Evolutionary conservation across 2,797 vertebrate species (phyloP).

Genomic region (Poeciliopsis gracilis): DNA sequence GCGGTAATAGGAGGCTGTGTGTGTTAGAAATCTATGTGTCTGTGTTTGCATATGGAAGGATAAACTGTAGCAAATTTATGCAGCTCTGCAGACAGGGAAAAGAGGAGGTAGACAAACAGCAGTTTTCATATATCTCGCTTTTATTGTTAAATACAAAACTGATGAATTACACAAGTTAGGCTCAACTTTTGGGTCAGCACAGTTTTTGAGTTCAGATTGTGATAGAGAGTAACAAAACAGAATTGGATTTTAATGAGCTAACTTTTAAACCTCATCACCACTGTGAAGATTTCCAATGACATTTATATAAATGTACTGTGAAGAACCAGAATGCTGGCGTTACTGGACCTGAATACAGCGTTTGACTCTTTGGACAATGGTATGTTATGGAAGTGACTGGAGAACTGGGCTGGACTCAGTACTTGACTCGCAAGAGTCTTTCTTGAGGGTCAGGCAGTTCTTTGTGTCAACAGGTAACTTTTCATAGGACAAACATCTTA

Average conservation of each 20-base stretch:
- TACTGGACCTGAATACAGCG: background rate
- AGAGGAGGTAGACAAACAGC: background rate
- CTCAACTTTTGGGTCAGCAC: background rate
- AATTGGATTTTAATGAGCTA: background rate
- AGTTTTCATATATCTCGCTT: background rate
- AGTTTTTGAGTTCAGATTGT: background rate
- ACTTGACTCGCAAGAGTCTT: background rate
- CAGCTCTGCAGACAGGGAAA: background rate
- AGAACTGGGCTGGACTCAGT: background rate
- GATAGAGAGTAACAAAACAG: background rate
- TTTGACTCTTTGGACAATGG: background rate
- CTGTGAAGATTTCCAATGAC: background rate
- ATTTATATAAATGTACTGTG: background rate
- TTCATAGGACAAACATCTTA: background rate
- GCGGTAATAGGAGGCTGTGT: constrained; percentile 36
- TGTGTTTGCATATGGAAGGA: background rate
- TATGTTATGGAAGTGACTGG: background rate
- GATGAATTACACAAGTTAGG: background rate
- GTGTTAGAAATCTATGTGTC: constrained; percentile 39
- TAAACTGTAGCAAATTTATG: background rate
- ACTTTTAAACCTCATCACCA: background rate
- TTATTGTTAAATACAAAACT: background rate
- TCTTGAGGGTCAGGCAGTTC: background rate
- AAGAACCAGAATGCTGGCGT: background rate
- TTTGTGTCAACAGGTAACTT: background rate